A percentile compares a stretch with the other conserved stretches of the same genome.
phyloP scores from a whole-genome alignment of 2,113 vertebrate genomes.

The Progne subis region DNA sequence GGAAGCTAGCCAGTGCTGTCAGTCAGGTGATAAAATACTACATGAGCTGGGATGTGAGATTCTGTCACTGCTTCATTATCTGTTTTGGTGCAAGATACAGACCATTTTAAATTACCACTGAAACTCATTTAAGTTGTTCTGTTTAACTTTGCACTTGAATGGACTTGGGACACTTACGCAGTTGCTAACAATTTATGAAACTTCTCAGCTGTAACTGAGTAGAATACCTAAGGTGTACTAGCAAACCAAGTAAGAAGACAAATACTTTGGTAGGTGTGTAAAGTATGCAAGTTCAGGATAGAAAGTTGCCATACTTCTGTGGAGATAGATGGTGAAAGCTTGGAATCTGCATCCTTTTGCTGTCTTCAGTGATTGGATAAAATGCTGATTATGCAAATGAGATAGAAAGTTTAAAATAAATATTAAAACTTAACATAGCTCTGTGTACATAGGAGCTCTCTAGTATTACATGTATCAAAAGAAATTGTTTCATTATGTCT shows the following conservation, averaged over 20 bases:
- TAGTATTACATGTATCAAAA: neutral
- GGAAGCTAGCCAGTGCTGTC: neutral
- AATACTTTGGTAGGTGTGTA: neutral
- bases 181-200: neutral
- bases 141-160: neutral
- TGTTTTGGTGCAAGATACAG: neutral
- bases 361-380: neutral
- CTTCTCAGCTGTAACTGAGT: neutral
- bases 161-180: fast-evolving
- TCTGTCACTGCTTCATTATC: neutral
- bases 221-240: neutral
- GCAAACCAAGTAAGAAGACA: neutral
- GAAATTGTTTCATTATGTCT: neutral
- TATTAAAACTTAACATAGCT: neutral
- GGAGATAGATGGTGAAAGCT: neutral
- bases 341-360: neutral
- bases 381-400: neutral
- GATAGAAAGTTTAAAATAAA: neutral
- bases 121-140: neutral
- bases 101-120: neutral
- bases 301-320: neutral
- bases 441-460: neutral
- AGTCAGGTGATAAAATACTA: neutral
- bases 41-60: neutral
- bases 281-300: neutral